Percentiles rank a stretch among this genome's conserved stretches.
phyloP scores from a whole-genome alignment of 2,113 vertebrate species.

The Hucho hucho region DNA sequence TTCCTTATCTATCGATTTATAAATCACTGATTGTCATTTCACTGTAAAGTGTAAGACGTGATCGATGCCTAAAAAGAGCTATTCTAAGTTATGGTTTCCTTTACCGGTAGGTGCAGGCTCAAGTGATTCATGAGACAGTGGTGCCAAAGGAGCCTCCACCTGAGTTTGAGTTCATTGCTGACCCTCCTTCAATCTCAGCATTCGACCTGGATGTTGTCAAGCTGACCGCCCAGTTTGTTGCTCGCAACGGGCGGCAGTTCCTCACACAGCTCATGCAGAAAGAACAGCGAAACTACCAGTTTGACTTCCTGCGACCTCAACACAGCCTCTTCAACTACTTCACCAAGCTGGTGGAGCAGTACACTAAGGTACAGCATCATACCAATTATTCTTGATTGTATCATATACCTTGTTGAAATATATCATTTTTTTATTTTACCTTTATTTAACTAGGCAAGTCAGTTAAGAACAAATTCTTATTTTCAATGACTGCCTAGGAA shows the following conservation, averaged over 20 bases:
- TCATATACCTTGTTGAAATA: no score
- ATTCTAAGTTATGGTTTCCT: background rate
- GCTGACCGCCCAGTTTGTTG: constrained; percentile 95
- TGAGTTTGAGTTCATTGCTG: constrained; percentile 96
- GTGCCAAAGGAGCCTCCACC: constrained; percentile 95
- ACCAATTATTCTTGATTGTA: no score
- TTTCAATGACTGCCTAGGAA: no score
- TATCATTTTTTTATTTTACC: no score
- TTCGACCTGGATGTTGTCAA: constrained; percentile 98
- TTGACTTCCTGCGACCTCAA: constrained; percentile 95
- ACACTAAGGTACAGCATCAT: constrained; percentile 86
- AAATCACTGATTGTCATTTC: background rate
- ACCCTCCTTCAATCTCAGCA: constrained; percentile 95
- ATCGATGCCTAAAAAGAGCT: background rate
- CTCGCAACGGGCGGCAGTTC: constrained; percentile 95
- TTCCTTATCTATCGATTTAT: background rate
- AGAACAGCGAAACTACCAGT: constrained; percentile 98
- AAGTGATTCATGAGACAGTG: constrained; percentile 93
- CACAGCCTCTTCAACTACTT: constrained; percentile 99
- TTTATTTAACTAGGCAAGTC: no score
- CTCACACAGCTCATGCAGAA: constrained; percentile 99
- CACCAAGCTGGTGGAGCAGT: constrained; percentile 98
- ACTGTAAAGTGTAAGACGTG: background rate
- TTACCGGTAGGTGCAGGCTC: constrained; percentile 84
- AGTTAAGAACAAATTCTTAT: no score